A percentile compares a stretch with the other conserved stretches of the same genome.
phyloP scores from a whole-genome alignment of 2,888 invertebrate genomes.

The Vanessa cardui region DNA sequence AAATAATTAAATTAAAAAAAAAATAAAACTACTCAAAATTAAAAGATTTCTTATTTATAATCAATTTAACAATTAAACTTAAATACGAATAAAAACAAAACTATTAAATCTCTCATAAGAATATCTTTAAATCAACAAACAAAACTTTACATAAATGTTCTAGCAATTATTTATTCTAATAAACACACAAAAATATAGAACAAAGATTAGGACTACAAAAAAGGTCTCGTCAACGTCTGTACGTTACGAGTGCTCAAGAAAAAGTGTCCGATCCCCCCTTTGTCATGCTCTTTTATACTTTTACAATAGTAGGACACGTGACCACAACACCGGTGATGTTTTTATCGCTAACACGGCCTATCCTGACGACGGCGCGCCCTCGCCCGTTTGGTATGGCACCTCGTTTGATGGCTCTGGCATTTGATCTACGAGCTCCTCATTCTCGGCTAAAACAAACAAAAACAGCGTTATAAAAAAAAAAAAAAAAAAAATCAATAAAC shows the following conservation, averaged over 20 bases:
- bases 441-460: background rate
- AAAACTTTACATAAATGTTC: background rate
- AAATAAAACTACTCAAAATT: background rate
- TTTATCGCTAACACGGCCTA: constrained; percentile 17
- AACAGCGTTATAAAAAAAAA: no score
- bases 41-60: constrained; percentile 1
- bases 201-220: no score
- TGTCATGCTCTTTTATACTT: no score
- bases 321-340: no score
- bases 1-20: background rate
- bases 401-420: background rate
- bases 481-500: no score
- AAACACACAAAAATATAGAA: no score
- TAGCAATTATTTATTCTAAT: background rate
- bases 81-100: background rate
- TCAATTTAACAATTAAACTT: no score
- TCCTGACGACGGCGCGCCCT: constrained; percentile 22
- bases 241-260: no score
- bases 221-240: no score
- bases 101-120: background rate
- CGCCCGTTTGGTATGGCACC: background rate
- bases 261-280: no score
- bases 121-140: constrained; percentile 3
- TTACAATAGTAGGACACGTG: no score
- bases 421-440: background rate